These are phyloP conservation scores for Hypomesus transpacificus DNA, from an alignment of 2,113 vertebrate species.

Conservation along the genomic window DNA sequence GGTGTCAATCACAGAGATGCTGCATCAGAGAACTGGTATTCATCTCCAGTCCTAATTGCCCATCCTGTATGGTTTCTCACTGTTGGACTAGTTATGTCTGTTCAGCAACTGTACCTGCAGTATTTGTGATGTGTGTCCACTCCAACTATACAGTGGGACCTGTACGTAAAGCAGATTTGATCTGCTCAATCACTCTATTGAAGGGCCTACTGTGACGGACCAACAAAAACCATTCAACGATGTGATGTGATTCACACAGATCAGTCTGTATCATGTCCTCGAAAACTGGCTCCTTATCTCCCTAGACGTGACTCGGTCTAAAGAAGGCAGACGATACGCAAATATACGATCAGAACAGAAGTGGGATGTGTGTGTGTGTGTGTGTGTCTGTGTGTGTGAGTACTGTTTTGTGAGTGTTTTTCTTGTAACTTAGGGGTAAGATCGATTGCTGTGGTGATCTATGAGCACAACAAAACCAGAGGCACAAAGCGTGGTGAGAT, in stretches of 20 bases:
- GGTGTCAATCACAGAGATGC: conserved; percentile 26
- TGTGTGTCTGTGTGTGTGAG: conserved; percentile 27
- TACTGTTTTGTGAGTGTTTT: conserved; percentile 26
- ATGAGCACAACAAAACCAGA: conserved; percentile 64
- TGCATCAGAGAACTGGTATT: neutral
- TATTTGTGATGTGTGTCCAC: conserved; percentile 47
- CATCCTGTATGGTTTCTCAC: conserved; percentile 38
- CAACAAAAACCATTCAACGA: neutral
- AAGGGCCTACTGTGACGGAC: neutral
- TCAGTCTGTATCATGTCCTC: neutral
- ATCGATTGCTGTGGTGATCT: conserved; percentile 63
- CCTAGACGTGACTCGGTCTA: neutral
- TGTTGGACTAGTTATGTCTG: conserved; percentile 41
- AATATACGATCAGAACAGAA: conserved; percentile 50
- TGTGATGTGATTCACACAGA: conserved; percentile 29
- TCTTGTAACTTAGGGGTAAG: conserved; percentile 55
- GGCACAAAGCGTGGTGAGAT: conserved; percentile 47
- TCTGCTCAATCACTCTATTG: neutral
- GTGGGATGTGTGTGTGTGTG: conserved; percentile 27
- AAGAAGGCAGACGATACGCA: conserved; percentile 29
- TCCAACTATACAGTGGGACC: conserved; percentile 30
- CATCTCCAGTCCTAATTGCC: conserved; percentile 31
- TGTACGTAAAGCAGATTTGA: conserved; percentile 40
- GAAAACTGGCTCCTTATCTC: neutral
- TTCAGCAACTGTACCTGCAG: conserved; percentile 46